Evolutionary conservation across 2,888 invertebrate genomes (phyloP).

Genomic region (Thymelicus sylvestris): DNA sequence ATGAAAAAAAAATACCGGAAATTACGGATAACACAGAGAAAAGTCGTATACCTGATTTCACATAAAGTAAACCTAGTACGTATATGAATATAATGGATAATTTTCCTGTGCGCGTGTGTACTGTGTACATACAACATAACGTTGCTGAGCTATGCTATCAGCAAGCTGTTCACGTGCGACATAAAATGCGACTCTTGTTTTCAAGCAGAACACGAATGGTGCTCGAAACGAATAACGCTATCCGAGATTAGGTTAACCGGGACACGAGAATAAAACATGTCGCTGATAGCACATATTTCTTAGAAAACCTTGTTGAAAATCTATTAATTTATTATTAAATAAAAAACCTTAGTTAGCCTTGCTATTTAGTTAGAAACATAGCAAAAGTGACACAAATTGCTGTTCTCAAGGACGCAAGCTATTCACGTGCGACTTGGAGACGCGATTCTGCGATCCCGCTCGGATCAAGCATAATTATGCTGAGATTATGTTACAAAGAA

Average conservation of each 20-base stretch:
- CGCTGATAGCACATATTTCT: slow-evolving; percentile 16
- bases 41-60: too few relatives aligned
- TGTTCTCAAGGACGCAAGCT: slow-evolving; percentile 25
- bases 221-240: slow-evolving; percentile 26
- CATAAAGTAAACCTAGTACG: too few relatives aligned
- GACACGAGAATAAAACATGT: slow-evolving; percentile 28
- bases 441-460: slow-evolving; percentile 16
- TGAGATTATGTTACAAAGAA: neutral
- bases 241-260: slow-evolving; percentile 32
- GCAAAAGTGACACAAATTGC: slow-evolving; percentile 3
- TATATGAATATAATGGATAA: neutral
- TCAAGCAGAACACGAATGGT: slow-evolving; percentile 27
- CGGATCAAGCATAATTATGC: slow-evolving; percentile 15
- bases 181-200: slow-evolving; percentile 27
- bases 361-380: slow-evolving; percentile 6
- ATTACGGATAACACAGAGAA: too few relatives aligned
- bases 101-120: neutral
- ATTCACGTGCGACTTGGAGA: slow-evolving; percentile 22
- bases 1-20: too few relatives aligned
- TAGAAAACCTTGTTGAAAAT: neutral
- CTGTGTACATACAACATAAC: slow-evolving; percentile 1
- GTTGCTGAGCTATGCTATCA: slow-evolving; percentile 18
- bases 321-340: slow-evolving; percentile 7
- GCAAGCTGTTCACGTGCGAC: slow-evolving; percentile 29
- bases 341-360: neutral